phyloP scores from a whole-genome alignment of 2,113 vertebrate genomes.

The Solea solea region DNA sequence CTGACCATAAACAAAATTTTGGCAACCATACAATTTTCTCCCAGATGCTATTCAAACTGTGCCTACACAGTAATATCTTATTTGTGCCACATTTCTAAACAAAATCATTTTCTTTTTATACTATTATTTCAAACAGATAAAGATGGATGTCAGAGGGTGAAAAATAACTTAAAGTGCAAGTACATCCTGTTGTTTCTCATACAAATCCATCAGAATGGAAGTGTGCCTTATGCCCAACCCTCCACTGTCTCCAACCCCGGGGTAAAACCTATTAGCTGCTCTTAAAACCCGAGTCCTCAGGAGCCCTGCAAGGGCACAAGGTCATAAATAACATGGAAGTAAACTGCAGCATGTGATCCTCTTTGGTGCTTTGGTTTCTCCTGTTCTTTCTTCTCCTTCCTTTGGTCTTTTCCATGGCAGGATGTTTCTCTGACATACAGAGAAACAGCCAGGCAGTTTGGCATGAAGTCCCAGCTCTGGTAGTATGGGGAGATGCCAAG shows the following conservation, averaged over 20 bases:
- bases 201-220: constrained; percentile 20
- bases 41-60: constrained; percentile 12
- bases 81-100: constrained; percentile 7
- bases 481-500: constrained; percentile 39
- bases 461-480: constrained; percentile 26
- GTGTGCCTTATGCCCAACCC: constrained; percentile 4
- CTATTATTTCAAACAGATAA: constrained; percentile 1
- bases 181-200: neutral
- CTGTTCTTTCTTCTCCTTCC: constrained; percentile 7
- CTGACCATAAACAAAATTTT: constrained; percentile 27
- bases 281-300: constrained; percentile 28
- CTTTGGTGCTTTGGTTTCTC: constrained; percentile 1
- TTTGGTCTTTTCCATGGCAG: constrained; percentile 26
- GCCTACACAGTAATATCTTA: neutral
- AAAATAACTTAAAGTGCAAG: neutral
- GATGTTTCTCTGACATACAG: constrained; percentile 41
- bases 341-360: constrained; percentile 30
- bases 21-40: neutral
- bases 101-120: neutral
- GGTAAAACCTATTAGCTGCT: constrained; percentile 38
- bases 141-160: neutral
- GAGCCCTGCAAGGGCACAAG: neutral
- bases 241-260: constrained; percentile 12
- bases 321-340: constrained; percentile 39
- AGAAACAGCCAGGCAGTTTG: constrained; percentile 13